A percentile compares a stretch with the other conserved stretches of the same genome.
These are phyloP conservation scores for Spodoptera frugiperda DNA, from an alignment of 1,140 invertebrate species.

Conservation along the genomic window DNA sequence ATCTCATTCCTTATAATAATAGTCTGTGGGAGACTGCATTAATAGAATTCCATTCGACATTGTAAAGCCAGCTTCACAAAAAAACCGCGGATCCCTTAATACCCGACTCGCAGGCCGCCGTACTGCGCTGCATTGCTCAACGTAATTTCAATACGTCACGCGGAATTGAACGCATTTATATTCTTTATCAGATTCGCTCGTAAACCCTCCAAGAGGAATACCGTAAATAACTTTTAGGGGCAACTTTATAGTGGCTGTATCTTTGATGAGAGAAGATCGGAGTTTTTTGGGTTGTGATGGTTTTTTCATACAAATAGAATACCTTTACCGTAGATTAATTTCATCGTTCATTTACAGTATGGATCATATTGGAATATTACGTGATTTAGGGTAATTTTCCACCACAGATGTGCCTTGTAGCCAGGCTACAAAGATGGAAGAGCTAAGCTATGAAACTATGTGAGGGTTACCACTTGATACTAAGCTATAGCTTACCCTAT, in stretches of 20 bases:
- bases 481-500: no score
- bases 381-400: no score
- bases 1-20: no score
- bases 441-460: no score
- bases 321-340: no score
- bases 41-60: background rate
- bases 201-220: background rate
- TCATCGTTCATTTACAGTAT: no score
- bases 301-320: no score
- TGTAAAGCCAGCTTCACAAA: background rate
- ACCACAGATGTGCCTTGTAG: no score
- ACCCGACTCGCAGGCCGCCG: background rate
- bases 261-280: background rate
- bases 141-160: slow-evolving; percentile 15
- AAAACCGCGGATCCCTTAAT: slow-evolving; percentile 13
- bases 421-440: no score
- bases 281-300: background rate
- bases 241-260: background rate
- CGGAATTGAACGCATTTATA: slow-evolving; percentile 19
- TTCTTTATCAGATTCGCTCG: slow-evolving; percentile 14
- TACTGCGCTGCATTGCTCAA: slow-evolving; percentile 8
- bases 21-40: no score
- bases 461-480: no score
- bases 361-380: no score
- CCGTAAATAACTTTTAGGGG: background rate